These are phyloP conservation scores for Morpho achilles DNA, from an alignment of 2,888 invertebrate genomes.

Conservation along the genomic window DNA sequence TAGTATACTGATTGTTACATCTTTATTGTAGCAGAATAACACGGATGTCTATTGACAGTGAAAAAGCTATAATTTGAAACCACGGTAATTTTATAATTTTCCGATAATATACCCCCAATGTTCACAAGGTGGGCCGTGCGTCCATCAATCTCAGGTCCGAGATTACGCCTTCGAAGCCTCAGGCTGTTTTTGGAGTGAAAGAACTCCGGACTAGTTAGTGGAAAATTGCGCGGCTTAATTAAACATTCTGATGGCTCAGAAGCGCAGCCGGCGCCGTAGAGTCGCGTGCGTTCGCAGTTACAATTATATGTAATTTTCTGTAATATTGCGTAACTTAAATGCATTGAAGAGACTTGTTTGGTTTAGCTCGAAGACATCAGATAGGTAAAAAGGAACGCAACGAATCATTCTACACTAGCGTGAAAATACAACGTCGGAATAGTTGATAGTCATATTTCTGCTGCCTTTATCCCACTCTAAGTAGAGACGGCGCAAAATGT, in stretches of 20 bases:
- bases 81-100: constrained; percentile 5
- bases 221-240: constrained; percentile 56
- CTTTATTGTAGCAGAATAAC: no score
- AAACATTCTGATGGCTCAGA: constrained; percentile 43
- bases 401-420: no score
- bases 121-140: constrained; percentile 11
- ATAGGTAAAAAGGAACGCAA: not conserved
- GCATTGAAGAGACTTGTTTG: constrained; percentile 12
- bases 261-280: constrained; percentile 33
- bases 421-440: no score
- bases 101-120: constrained; percentile 8
- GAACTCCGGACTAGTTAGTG: constrained; percentile 16
- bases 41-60: not conserved
- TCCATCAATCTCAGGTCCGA: constrained; percentile 40
- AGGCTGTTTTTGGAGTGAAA: constrained; percentile 34
- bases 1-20: no score
- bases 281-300: constrained; percentile 28
- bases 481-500: no score
- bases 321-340: constrained; percentile 22
- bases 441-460: no score
- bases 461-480: no score
- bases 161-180: constrained; percentile 40
- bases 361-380: not conserved
- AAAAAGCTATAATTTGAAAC: constrained; percentile 1
- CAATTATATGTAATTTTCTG: constrained; percentile 25